These are phyloP conservation scores for Peucedramus taeniatus DNA, from an alignment of 2,113 vertebrate genomes.

Conservation along the genomic window DNA sequence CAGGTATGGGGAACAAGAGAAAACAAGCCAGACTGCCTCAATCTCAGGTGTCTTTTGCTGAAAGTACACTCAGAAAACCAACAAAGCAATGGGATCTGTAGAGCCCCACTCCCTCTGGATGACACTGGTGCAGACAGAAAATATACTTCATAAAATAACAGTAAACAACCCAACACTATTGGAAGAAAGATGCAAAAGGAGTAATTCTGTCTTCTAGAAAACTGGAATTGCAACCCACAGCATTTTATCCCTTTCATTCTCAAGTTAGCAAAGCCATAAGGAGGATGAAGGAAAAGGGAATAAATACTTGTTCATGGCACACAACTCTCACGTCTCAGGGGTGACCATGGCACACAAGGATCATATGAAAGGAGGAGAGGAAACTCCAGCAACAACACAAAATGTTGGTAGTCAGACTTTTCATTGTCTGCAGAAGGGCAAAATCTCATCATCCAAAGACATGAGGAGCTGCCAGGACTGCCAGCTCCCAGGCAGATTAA, in stretches of 20 bases:
- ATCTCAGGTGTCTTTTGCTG: not conserved
- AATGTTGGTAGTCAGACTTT: not conserved
- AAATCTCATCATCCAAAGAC: not conserved
- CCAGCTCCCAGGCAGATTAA: not conserved
- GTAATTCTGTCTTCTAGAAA: not conserved
- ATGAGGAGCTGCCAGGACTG: not conserved
- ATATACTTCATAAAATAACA: not conserved
- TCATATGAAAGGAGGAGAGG: not conserved
- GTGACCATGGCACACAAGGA: not conserved
- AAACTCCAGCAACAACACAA: rapidly evolving
- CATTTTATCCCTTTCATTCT: not conserved
- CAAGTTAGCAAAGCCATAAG: not conserved
- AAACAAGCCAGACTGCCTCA: not conserved
- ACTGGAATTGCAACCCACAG: not conserved
- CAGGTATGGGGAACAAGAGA: rapidly evolving
- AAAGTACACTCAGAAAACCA: not conserved
- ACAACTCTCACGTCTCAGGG: not conserved
- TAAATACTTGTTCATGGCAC: not conserved
- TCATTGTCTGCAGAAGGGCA: not conserved
- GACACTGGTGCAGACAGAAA: not conserved
- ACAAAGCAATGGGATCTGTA: not conserved
- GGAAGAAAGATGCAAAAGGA: not conserved
- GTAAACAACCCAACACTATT: not conserved
- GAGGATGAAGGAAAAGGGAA: not conserved
- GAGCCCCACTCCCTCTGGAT: not conserved